phyloP scores from a whole-genome alignment of 2,888 invertebrate genomes.

The Griposia aprilina region DNA sequence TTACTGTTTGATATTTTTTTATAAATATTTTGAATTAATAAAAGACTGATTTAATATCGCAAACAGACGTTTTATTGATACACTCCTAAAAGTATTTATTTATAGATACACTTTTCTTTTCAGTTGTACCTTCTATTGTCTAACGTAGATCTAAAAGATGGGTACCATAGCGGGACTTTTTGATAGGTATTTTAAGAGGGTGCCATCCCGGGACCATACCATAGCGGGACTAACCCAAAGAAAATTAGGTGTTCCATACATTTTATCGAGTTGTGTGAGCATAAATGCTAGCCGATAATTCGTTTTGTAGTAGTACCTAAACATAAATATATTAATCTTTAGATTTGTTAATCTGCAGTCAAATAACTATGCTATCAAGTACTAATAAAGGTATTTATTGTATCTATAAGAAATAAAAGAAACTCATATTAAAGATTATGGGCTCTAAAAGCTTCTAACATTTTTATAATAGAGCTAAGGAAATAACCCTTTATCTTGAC shows the following conservation, averaged over 20 bases:
- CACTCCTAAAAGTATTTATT: too few species aligned
- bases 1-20: too few species aligned
- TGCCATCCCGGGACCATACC: too few species aligned
- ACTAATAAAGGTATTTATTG: neutral
- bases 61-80: too few species aligned
- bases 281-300: neutral
- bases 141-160: too few species aligned
- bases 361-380: neutral
- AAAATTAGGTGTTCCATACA: neutral
- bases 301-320: neutral
- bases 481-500: neutral
- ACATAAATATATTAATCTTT: conserved; percentile 7
- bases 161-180: too few species aligned
- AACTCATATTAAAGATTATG: neutral
- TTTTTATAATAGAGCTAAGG: neutral
- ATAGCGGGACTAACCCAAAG: too few species aligned
- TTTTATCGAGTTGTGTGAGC: neutral
- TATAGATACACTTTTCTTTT: too few species aligned
- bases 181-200: too few species aligned
- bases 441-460: neutral
- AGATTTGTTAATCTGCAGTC: neutral
- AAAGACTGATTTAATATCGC: too few species aligned
- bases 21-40: too few species aligned
- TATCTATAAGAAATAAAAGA: neutral
- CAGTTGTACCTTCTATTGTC: too few species aligned